Percentiles rank a stretch among this genome's conserved stretches.
Evolutionary conservation across 2,113 vertebrate genomes (phyloP).

Genomic region (Halichoerus grypus): DNA sequence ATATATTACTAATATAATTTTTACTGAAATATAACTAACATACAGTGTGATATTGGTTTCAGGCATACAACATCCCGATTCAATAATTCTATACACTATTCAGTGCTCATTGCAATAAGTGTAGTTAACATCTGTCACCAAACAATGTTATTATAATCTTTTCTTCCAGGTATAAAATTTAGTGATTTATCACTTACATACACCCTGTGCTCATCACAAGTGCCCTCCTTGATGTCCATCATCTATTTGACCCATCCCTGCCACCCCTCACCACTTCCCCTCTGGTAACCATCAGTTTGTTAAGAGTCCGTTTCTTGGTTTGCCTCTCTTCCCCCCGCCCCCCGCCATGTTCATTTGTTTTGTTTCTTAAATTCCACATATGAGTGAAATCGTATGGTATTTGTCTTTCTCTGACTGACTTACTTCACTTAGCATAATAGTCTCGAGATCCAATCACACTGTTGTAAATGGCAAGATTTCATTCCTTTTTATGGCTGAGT

Average conservation of each 20-base stretch:
- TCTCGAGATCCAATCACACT: not conserved
- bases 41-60: not conserved
- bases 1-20: not conserved
- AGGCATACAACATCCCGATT: not conserved
- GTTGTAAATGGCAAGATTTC: not conserved
- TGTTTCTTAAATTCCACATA: not conserved
- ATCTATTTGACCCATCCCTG: not conserved
- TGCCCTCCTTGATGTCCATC: not conserved
- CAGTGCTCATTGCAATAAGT: not conserved
- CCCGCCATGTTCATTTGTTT: not conserved
- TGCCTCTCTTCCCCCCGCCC: not conserved
- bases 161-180: not conserved
- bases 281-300: not conserved
- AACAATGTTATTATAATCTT: not conserved
- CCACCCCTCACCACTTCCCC: not conserved
- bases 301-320: not conserved
- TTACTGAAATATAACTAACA: not conserved
- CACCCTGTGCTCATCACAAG: not conserved
- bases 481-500: not conserved
- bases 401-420: not conserved
- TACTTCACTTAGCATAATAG: not conserved
- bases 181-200: not conserved
- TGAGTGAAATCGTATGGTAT: not conserved
- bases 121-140: not conserved
- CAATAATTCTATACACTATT: not conserved